Evolutionary conservation across 2,797 vertebrate species (phyloP).

Genomic region (Gymnopithys bicolor): DNA sequence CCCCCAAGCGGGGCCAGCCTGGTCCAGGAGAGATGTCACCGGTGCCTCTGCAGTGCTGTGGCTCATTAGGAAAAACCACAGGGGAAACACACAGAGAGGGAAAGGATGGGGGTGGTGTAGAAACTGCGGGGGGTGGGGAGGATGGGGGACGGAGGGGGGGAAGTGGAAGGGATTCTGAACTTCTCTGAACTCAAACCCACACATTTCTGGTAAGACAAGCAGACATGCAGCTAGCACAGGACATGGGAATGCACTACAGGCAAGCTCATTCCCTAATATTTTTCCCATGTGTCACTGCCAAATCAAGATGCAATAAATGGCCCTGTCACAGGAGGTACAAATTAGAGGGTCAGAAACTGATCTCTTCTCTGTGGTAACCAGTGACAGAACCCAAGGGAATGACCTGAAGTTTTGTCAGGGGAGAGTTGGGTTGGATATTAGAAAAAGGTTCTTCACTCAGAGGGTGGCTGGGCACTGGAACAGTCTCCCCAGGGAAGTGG

Average conservation of each 20-base stretch:
- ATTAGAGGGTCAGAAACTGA: neutral
- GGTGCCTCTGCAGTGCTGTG: too few species aligned
- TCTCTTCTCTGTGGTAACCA: neutral
- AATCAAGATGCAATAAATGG: neutral
- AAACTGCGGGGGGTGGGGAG: too few species aligned
- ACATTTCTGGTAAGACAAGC: neutral
- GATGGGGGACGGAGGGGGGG: too few species aligned
- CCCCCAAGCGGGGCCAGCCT: too few species aligned
- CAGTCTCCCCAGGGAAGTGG: neutral
- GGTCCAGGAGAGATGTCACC: too few species aligned
- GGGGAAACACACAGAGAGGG: too few species aligned
- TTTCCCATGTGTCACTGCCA: neutral
- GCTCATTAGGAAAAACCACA: too few species aligned
- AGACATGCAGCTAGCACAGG: neutral
- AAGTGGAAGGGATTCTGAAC: too few species aligned
- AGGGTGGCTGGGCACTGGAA: neutral
- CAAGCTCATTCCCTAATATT: neutral
- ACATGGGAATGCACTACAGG: accelerated
- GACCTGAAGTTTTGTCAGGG: neutral
- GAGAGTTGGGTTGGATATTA: neutral
- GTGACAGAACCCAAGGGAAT: neutral
- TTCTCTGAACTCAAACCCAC: too few species aligned
- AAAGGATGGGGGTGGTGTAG: too few species aligned
- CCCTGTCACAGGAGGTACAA: neutral
- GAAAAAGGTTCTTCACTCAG: neutral